These are phyloP conservation scores for Colostygia pectinataria DNA, from an alignment of 2,888 invertebrate genomes.

Conservation along the genomic window DNA sequence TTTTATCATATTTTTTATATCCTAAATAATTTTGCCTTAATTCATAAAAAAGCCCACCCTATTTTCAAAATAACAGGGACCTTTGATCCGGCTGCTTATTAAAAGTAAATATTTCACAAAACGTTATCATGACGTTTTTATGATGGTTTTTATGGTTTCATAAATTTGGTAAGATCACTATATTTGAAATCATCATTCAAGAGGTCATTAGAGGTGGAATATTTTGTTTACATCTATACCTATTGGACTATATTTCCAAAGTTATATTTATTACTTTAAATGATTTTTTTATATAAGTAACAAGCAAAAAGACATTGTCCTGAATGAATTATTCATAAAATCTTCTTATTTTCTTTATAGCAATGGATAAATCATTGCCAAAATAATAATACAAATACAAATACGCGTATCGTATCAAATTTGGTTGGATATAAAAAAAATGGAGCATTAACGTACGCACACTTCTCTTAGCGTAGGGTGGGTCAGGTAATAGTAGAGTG, in stretches of 20 bases:
- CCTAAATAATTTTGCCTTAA: conserved; percentile 48
- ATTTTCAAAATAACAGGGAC: conserved; percentile 77
- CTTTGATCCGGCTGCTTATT: conserved; percentile 81
- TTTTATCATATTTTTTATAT: conserved; percentile 55
- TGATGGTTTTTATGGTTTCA: conserved; percentile 31
- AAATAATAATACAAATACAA: conserved; percentile 2
- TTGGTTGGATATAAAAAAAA: conserved; percentile 50
- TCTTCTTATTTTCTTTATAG: too few relatives aligned
- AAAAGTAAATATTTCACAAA: conserved; percentile 81
- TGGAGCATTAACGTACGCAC: conserved; percentile 56
- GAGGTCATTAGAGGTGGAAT: too few relatives aligned
- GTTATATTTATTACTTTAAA: too few relatives aligned
- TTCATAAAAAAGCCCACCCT: conserved; percentile 68
- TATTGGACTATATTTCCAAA: too few relatives aligned
- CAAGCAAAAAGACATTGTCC: too few relatives aligned
- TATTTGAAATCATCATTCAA: conserved; percentile 1
- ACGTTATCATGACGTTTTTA: conserved; percentile 51
- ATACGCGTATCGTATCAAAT: conserved; percentile 30
- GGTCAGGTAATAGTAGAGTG: conserved; percentile 66
- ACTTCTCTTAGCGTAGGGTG: conserved; percentile 54
- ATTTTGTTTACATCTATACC: too few relatives aligned
- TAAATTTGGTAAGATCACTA: conserved; percentile 13
- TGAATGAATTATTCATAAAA: too few relatives aligned
- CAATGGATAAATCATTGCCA: neutral
- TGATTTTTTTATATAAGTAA: too few relatives aligned